Evolutionary conservation across 2,113 vertebrate genomes (phyloP), one percentile per base, ranked within the genome.

Genomic region (Oryzias curvinotus): DNA sequence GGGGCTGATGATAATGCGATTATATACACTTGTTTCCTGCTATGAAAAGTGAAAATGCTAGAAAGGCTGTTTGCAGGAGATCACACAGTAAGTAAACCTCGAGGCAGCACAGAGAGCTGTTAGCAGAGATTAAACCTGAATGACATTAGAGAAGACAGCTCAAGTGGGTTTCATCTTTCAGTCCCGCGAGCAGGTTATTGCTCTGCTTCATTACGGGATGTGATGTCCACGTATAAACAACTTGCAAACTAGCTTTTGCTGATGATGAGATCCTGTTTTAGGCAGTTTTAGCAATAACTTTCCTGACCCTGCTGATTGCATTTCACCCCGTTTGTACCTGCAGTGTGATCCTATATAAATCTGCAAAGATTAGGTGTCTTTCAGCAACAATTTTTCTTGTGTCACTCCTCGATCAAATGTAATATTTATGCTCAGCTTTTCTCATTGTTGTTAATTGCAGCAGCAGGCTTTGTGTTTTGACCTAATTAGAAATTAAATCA

Each of bases 191-290:
- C 44, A 63, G 19, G 50, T 62, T 60, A 43, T 51, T 23, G 71
- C 50, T 72, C 62, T 73, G 54, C 75, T 60, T 73, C 65, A 52
- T 42, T 65, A 36, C 36, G 10, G 36, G 58, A 75, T 16, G 46
- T 36, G 65, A 58, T 15, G 61, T 79, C 63, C 43, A 55, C 59
- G 14, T 53, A 57, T 68, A 60, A 64, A 55, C 44, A 64, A 30
- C 62, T 55, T 72, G 51, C 44, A 14, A 16, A 59, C 58, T 55
- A 26, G 52, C 47, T 54, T 80, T 66, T 70, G 75, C 74, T 67
- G 79, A 77, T 80, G 44, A 80, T 73, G 47, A 80, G 42, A 63
- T 73, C 47, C 57, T 67, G 71, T 76, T 78, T 75, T 53, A 42
- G 25, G 49, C 28, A 49, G 52, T 66, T 75, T 48, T 28, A n/a